Evolutionary conservation across 1,140 invertebrate species (phyloP).

Genomic region (Asobara japonica): DNA sequence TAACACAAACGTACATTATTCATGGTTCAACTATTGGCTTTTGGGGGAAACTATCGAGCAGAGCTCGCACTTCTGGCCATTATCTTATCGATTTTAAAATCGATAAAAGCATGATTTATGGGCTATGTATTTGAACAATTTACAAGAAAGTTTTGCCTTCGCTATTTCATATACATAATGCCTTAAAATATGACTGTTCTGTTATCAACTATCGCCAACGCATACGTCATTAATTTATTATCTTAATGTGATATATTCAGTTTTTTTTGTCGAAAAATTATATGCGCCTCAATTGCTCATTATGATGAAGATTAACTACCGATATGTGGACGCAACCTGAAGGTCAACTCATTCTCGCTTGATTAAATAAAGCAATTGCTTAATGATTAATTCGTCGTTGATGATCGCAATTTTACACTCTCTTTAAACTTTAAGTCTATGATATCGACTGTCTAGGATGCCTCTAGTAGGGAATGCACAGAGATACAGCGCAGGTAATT

Average conservation of each 20-base stretch:
- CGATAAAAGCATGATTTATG: conserved; percentile 2
- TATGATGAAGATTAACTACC: conserved; percentile 9
- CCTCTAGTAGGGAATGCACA: conserved; percentile 19
- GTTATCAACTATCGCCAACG: background rate
- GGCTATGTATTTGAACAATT: background rate
- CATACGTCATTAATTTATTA: background rate
- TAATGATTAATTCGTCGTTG: conserved; percentile 18
- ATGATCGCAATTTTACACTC: conserved; percentile 8
- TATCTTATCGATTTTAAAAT: conserved; percentile 1
- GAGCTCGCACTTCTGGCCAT: background rate
- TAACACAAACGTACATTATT: conserved; percentile 15
- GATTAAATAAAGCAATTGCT: background rate
- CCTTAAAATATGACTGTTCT: conserved; percentile 10
- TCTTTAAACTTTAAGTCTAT: conserved; percentile 19
- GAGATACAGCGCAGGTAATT: conserved; percentile 2
- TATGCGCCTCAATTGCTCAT: background rate
- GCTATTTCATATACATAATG: conserved; percentile 8
- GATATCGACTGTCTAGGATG: conserved; percentile 30
- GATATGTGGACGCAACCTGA: conserved; percentile 12
- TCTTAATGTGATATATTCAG: background rate
- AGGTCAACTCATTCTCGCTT: background rate
- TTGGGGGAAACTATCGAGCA: background rate
- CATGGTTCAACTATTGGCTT: background rate
- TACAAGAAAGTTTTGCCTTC: background rate
- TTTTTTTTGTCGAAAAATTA: background rate